Percentiles rank a stretch among this genome's conserved stretches.
phyloP scores from a whole-genome alignment of 2,888 invertebrate genomes.

The Chrysomela aeneicollis region DNA sequence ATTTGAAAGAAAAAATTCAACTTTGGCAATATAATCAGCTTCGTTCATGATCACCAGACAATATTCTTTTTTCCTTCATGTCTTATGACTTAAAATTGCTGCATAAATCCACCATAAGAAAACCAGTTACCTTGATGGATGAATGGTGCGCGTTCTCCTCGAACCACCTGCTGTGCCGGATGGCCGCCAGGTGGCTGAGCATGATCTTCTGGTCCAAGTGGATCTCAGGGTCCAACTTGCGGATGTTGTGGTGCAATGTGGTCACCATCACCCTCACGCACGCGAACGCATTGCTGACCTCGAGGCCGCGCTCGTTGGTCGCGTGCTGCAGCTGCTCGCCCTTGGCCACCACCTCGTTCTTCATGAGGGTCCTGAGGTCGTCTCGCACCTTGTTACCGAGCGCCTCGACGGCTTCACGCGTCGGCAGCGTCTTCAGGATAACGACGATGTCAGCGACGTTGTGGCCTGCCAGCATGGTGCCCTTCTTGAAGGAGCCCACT shows the following conservation, averaged over 20 bases:
- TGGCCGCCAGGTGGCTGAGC: conserved; percentile 90
- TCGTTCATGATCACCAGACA: too few species aligned
- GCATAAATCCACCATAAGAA: too few species aligned
- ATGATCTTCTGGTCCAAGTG: conserved; percentile 79
- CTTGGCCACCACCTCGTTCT: conserved; percentile 69
- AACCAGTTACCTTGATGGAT: conserved; percentile 83
- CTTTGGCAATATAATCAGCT: too few species aligned
- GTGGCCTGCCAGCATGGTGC: conserved; percentile 95
- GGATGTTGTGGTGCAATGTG: conserved; percentile 91
- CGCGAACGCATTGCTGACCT: conserved; percentile 84
- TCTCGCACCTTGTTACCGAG: conserved; percentile 87
- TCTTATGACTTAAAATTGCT: too few species aligned
- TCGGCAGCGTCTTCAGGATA: conserved; percentile 94
- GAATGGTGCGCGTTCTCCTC: conserved; percentile 98
- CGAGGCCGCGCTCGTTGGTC: conserved; percentile 84
- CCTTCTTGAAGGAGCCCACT: conserved; percentile 98
- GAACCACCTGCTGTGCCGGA: conserved; percentile 97
- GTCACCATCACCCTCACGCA: conserved; percentile 91
- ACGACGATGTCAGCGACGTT: conserved; percentile 97
- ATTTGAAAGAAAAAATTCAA: too few species aligned
- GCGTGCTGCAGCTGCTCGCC: conserved; percentile 66
- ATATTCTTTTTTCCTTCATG: too few species aligned
- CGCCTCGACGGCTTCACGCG: conserved; percentile 93
- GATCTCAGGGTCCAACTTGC: conserved; percentile 90
- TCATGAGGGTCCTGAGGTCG: conserved; percentile 81